phyloP scores from a whole-genome alignment of 2,113 vertebrate genomes.

The Rattus rattus region DNA sequence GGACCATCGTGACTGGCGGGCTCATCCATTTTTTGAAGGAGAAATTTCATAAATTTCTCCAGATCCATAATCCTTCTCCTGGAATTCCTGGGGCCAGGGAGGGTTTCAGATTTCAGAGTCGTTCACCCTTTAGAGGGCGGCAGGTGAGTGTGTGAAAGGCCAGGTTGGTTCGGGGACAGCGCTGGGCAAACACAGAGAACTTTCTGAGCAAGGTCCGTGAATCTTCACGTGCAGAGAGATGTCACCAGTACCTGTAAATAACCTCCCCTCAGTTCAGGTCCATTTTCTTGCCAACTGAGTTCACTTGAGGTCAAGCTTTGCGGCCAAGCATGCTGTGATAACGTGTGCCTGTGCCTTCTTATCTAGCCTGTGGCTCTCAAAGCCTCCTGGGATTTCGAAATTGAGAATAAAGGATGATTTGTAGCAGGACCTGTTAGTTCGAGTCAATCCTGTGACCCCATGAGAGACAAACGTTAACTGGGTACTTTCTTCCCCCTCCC shows the following conservation, averaged over 20 bases:
- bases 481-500: background rate
- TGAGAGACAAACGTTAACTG: background rate
- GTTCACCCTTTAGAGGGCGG: background rate
- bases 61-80: background rate
- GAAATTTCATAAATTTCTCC: background rate
- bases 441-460: background rate
- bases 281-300: conserved; percentile 24
- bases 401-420: background rate
- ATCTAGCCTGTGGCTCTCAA: background rate
- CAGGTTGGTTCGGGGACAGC: background rate
- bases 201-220: conserved; percentile 55
- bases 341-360: background rate
- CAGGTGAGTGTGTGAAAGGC: background rate
- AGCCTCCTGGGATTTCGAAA: conserved; percentile 53
- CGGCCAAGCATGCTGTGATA: background rate
- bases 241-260: conserved; percentile 66
- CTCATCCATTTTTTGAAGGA: background rate
- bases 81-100: background rate
- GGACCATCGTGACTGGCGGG: background rate
- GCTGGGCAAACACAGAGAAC: conserved; percentile 45
- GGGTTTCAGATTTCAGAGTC: background rate
- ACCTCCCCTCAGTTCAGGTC: background rate
- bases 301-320: conserved; percentile 49
- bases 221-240: conserved; percentile 57
- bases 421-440: background rate